Percentiles rank a stretch among this genome's conserved stretches.
Evolutionary conservation across 2,113 vertebrate genomes (phyloP).

Genomic region (Xenus cinereus): DNA sequence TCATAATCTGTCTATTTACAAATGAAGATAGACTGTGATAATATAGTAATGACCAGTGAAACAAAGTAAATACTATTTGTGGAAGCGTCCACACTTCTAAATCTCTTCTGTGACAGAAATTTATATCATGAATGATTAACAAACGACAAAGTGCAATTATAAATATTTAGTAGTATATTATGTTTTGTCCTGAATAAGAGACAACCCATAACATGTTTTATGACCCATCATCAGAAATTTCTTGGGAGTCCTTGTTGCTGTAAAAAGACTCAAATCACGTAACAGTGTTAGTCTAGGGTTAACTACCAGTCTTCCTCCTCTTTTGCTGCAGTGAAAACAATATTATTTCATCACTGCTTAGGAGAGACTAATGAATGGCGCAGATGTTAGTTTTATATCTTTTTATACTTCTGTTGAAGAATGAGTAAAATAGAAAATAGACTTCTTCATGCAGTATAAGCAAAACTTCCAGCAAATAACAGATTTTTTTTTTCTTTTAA

Average conservation of each 20-base stretch:
- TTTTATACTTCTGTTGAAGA: background rate
- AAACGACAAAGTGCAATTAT: background rate
- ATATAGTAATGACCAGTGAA: background rate
- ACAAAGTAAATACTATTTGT: background rate
- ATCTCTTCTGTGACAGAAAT: background rate
- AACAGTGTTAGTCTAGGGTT: background rate
- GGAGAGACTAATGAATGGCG: background rate
- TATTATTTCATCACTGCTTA: background rate
- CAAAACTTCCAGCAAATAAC: background rate
- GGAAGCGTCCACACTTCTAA: background rate
- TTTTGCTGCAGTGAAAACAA: background rate
- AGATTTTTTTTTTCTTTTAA: background rate
- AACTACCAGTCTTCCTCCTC: background rate
- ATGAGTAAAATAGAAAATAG: background rate
- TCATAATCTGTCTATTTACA: background rate
- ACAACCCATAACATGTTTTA: background rate
- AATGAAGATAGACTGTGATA: background rate
- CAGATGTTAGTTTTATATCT: background rate
- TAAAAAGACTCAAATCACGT: background rate
- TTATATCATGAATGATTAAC: background rate
- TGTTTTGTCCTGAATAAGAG: background rate
- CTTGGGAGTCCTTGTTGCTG: background rate
- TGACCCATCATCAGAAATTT: background rate
- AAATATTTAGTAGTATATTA: background rate
- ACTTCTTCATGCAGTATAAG: background rate